Evolutionary conservation across 2,113 vertebrate species (phyloP).

Genomic region (Perca fluviatilis): DNA sequence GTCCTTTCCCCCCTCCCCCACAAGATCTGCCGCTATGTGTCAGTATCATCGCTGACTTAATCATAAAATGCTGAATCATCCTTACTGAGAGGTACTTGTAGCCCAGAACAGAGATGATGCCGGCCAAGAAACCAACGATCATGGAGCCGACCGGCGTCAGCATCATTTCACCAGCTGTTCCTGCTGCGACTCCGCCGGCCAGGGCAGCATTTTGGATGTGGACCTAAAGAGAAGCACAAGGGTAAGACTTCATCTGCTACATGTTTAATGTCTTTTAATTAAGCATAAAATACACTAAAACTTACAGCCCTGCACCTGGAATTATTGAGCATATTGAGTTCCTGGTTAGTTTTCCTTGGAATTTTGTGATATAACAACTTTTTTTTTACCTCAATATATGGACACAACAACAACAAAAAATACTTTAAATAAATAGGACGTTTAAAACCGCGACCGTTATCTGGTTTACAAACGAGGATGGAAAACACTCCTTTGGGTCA

Average conservation of each 20-base stretch:
- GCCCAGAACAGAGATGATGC: constrained; percentile 88
- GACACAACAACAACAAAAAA: too few relatives aligned
- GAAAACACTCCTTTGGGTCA: too few relatives aligned
- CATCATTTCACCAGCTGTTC: constrained; percentile 95
- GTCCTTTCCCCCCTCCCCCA: too few relatives aligned
- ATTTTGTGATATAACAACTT: not conserved
- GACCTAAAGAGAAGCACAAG: constrained; percentile 78
- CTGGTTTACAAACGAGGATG: too few relatives aligned
- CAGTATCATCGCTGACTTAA: not conserved
- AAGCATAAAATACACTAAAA: too few relatives aligned
- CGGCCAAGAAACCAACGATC: constrained; percentile 89
- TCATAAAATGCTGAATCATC: not conserved
- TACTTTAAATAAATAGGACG: too few relatives aligned
- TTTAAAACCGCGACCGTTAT: too few relatives aligned
- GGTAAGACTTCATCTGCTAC: too few relatives aligned
- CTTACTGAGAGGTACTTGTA: constrained; percentile 91
- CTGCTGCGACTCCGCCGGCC: constrained; percentile 88
- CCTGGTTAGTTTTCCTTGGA: not conserved
- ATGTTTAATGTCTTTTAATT: too few relatives aligned
- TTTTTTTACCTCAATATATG: too few relatives aligned
- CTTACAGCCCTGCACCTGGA: not conserved
- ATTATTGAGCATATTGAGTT: not conserved
- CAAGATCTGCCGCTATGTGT: not conserved
- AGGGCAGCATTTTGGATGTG: constrained; percentile 94
- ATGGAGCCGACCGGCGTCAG: constrained; percentile 92